Conservation (phyloP, 2,113 vertebrate species). For the Nesogale talazaci region DNA sequence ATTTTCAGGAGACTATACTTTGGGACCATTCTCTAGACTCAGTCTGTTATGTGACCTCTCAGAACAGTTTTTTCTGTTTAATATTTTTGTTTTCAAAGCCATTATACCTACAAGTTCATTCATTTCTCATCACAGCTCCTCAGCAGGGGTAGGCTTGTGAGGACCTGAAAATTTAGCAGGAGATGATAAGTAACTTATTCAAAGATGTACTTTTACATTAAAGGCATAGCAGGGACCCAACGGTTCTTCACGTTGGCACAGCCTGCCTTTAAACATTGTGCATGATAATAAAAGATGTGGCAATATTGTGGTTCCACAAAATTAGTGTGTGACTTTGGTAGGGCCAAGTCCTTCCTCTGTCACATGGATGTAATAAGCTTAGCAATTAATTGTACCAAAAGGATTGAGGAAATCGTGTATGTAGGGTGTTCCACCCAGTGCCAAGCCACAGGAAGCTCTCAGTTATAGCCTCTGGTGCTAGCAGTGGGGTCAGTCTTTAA, state of each 20-base stretch:
- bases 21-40: neutral
- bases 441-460: neutral
- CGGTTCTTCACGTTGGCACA: neutral
- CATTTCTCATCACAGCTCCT: constrained; percentile 2
- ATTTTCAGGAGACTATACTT: neutral
- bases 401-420: neutral
- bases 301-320: no score
- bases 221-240: neutral
- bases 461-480: neutral
- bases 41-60: neutral
- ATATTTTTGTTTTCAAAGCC: constrained; percentile 3
- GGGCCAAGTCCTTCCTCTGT: neutral
- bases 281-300: neutral
- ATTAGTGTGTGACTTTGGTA: neutral
- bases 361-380: neutral
- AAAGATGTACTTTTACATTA: neutral
- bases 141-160: neutral
- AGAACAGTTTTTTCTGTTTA: neutral
- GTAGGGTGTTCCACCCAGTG: neutral
- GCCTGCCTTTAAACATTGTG: neutral
- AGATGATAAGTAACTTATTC: neutral
- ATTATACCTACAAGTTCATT: neutral
- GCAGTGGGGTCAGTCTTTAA: no score
- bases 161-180: constrained; percentile 5
- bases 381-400: neutral